phyloP scores from a whole-genome alignment of 2,113 vertebrate genomes.

The Tachycineta bicolor region DNA sequence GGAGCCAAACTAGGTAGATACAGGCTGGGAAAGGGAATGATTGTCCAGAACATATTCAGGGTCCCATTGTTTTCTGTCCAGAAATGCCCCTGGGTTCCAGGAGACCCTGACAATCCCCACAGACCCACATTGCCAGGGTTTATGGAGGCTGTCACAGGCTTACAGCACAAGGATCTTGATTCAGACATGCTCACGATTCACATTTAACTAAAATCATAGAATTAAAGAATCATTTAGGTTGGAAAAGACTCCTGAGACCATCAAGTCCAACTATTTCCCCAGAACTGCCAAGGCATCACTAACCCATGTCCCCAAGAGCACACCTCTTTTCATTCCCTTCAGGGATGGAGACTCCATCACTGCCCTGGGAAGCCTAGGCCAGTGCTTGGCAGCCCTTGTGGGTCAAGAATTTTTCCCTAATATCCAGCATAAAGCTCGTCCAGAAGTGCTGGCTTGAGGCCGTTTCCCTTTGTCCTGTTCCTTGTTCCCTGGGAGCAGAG shows the following conservation, averaged over 20 bases:
- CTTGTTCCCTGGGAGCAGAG: not conserved
- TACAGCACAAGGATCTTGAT: not conserved
- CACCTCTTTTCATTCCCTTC: not conserved
- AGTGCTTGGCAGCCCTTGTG: not conserved
- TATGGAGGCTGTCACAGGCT: not conserved
- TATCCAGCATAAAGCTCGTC: not conserved
- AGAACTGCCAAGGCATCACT: not conserved
- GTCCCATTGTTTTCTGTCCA: not conserved
- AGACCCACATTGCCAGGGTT: not conserved
- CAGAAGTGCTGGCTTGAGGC: not conserved
- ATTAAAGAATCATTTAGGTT: not conserved
- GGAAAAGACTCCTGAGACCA: not conserved
- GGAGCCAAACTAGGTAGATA: not conserved
- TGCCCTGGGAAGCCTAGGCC: not conserved
- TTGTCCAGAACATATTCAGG: not conserved
- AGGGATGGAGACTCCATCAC: not conserved
- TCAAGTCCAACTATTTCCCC: not conserved
- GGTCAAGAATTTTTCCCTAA: not conserved
- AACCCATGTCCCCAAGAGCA: not conserved
- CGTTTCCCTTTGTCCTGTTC: not conserved
- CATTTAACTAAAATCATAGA: not conserved
- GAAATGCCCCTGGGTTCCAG: not conserved
- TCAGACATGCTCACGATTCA: rapidly evolving
- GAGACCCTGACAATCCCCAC: not conserved
- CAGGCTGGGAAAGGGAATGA: not conserved